A percentile compares a stretch with the other conserved stretches of the same genome.
Conservation (phyloP, 2,888 invertebrate genomes). For the Tinea semifulvella region DNA sequence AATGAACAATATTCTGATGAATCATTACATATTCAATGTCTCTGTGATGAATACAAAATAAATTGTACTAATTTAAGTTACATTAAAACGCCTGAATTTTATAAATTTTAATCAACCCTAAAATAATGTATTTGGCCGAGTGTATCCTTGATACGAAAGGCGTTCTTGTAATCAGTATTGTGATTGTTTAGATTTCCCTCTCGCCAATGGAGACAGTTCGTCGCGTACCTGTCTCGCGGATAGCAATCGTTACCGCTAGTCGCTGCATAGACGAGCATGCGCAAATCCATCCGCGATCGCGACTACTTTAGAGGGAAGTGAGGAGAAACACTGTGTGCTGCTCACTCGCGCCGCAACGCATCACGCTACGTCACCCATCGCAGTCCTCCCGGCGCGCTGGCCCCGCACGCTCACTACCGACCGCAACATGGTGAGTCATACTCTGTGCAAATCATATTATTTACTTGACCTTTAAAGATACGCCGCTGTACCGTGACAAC, state of each 20-base stretch:
- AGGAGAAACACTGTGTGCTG: constrained; percentile 37
- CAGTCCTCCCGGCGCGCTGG: constrained; percentile 58
- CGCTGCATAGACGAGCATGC: constrained; percentile 37
- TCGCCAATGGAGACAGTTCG: constrained; percentile 54
- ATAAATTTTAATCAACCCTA: too few relatives aligned
- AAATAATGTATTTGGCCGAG: too few relatives aligned
- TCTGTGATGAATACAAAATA: too few relatives aligned
- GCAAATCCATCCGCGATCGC: constrained; percentile 20
- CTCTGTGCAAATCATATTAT: constrained; percentile 48
- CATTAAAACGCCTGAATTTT: too few relatives aligned
- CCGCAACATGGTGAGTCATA: constrained; percentile 65
- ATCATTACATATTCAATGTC: too few relatives aligned
- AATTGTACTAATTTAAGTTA: too few relatives aligned
- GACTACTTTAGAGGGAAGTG: constrained; percentile 29
- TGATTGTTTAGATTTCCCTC: constrained; percentile 55
- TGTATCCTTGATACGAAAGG: too few relatives aligned
- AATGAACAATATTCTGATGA: too few relatives aligned
- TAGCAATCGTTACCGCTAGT: constrained; percentile 36
- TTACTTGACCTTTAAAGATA: constrained; percentile 25
- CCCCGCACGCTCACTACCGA: constrained; percentile 53
- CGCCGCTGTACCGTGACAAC: constrained; percentile 20
- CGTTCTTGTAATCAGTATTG: constrained; percentile 19
- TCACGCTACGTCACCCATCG: constrained; percentile 43
- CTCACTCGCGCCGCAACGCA: constrained; percentile 35
- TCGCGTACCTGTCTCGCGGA: constrained; percentile 52